These are phyloP conservation scores for Xiphorhynchus erythropygius DNA, from an alignment of 2,797 vertebrate species.

Conservation along the genomic window DNA sequence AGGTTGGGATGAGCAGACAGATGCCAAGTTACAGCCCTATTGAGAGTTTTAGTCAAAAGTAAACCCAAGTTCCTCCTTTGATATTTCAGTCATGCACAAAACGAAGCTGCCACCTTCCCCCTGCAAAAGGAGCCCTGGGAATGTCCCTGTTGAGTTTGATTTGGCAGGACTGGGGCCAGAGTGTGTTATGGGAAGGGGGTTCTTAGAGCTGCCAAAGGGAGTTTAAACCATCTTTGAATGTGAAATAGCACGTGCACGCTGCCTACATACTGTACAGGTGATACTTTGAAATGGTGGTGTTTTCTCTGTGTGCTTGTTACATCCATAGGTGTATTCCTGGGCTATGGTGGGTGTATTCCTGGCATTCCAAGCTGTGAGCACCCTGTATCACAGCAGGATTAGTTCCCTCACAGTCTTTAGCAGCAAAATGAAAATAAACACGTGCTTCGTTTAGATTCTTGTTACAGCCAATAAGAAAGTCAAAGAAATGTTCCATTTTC, in stretches of 20 bases:
- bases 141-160: not conserved
- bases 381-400: not conserved
- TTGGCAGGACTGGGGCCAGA: not conserved
- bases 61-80: not conserved
- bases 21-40: fast-evolving
- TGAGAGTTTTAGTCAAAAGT: not conserved
- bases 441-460: not conserved
- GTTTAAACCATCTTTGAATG: not conserved
- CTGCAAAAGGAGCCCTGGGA: not conserved
- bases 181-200: not conserved
- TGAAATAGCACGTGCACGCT: not conserved
- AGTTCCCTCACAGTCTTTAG: not conserved
- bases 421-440: not conserved
- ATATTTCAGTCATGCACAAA: not conserved
- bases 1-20: not conserved
- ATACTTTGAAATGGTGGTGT: not conserved
- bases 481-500: not conserved
- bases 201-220: not conserved
- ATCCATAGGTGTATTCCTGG: too few relatives aligned
- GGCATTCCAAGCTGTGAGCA: not conserved
- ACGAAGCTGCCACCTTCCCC: not conserved
- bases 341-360: too few relatives aligned
- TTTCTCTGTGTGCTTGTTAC: not conserved
- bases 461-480: not conserved
- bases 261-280: not conserved